Evolutionary conservation across 2,113 vertebrate genomes (phyloP).

Genomic region (Aythya baeri): DNA sequence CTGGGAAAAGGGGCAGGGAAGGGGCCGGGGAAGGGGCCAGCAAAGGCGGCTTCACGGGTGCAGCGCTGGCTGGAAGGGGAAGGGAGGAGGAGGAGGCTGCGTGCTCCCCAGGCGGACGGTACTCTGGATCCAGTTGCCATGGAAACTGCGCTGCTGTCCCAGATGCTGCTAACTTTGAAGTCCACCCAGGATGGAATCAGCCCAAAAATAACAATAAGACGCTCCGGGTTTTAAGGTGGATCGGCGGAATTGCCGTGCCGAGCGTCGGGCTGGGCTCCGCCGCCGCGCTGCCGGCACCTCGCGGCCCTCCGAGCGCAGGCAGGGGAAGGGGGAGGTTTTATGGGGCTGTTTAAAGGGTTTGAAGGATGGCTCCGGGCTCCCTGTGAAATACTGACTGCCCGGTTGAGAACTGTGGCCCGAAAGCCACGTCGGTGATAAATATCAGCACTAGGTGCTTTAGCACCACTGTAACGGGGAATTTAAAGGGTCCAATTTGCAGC

Average conservation of each 20-base stretch:
- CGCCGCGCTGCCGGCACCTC: neutral
- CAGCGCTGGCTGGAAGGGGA: constrained; percentile 43
- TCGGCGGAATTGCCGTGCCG: neutral
- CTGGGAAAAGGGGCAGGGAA: neutral
- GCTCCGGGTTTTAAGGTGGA: constrained; percentile 71
- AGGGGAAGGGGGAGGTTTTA: neutral
- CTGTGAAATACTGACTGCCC: constrained; percentile 38
- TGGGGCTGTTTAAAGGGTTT: neutral
- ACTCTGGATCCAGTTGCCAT: constrained; percentile 79
- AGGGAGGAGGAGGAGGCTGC: constrained; percentile 59
- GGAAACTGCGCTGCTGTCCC: constrained; percentile 78
- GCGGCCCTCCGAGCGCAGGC: neutral
- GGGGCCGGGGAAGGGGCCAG: rapidly evolving
- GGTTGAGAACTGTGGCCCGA: neutral
- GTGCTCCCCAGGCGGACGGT: constrained; percentile 72
- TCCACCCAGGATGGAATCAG: constrained; percentile 76
- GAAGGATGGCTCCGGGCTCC: neutral
- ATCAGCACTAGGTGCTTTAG: neutral
- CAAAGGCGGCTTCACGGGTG: neutral
- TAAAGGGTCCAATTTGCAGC: neutral
- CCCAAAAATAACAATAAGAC: constrained; percentile 78
- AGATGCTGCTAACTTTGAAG: constrained; percentile 81
- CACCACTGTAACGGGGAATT: neutral
- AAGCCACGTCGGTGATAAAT: constrained; percentile 20
- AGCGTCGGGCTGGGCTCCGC: neutral